Evolutionary conservation across 2,113 vertebrate species (phyloP).

Genomic region (Oreamnos americanus): DNA sequence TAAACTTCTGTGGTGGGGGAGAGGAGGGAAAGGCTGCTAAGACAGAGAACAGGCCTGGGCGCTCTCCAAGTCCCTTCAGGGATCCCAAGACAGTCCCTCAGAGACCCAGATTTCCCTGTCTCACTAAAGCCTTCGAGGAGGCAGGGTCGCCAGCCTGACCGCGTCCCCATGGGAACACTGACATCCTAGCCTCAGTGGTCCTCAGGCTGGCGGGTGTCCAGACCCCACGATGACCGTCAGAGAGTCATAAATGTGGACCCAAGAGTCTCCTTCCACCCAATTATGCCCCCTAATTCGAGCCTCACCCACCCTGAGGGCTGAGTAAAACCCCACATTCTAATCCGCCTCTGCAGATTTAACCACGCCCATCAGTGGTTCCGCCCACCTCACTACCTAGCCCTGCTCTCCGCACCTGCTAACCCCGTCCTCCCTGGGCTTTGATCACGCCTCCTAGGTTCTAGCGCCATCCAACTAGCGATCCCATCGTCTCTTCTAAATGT

Average conservation of each 20-base stretch:
- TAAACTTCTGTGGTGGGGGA: constrained; percentile 86
- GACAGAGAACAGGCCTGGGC: background rate
- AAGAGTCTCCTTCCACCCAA: background rate
- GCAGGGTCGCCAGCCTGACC: background rate
- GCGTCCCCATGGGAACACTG: background rate
- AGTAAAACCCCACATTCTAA: background rate
- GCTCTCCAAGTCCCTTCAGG: background rate
- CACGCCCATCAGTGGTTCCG: background rate
- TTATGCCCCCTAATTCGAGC: background rate
- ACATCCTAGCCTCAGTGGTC: background rate
- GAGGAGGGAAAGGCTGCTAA: background rate
- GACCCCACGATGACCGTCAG: background rate
- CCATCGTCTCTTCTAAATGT: background rate
- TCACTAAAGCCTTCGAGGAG: background rate
- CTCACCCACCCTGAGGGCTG: background rate
- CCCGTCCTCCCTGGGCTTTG: rapidly evolving
- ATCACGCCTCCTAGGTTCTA: background rate
- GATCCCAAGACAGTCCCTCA: background rate
- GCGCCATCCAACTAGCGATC: rapidly evolving
- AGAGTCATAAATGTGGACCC: background rate
- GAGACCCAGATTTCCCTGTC: background rate
- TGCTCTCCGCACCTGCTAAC: too few relatives aligned
- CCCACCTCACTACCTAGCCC: too few relatives aligned
- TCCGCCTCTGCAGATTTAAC: background rate
- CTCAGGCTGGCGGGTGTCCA: background rate